Base-by-base conservation (phyloP, 2,888 invertebrate species). In the Drosophila neotestacea region DNA sequence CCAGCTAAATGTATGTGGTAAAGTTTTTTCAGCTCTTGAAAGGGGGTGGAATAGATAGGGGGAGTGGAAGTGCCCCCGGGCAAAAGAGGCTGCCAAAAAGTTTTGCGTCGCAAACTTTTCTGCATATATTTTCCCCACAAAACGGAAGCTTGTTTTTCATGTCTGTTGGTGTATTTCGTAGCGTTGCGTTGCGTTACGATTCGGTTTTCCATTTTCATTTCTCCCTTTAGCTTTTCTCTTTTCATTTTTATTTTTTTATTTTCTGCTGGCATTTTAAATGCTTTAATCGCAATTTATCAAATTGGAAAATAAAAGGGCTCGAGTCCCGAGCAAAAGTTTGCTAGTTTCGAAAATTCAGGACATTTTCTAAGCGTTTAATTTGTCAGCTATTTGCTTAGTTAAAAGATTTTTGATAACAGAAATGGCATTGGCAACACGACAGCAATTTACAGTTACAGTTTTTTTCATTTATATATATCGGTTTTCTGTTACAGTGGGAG, bases 241-340 rank as follows among this genome's bases (percentile, higher is more conserved):
- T 36, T 61, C 62, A 61, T 54, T 48, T 63, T 42, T 52, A 55
- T 51, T 56, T 61, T 52, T 48, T 61, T 47, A 66, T 73, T 66
- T 63, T 7, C 63, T 61, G 44, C 48, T 52, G 50, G 60, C 42
- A 67, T 59, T 83, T 79, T 72, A 89, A 87, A 85, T 83, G 79
- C 83, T 85, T 83, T 89, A 88, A 88, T 82, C 81, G 90, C 82
- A 86, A 89, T 84, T 89, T 86, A 86, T 86, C 84, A 89, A 88
- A 81, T 88, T 79, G 84, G 70, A 76, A 76, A 82, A 73, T 82
- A 76, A 80, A 81, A 78, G 63, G 73, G 81, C 65, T 61, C 68
- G 38, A 59, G 60, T 52, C 28, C 51, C 28, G 28, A 6, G 27
- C 56, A 63, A 81, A 82, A 85, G 60, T 76, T 81, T 56, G 54